Evolutionary conservation across 2,797 vertebrate genomes (phyloP).

Genomic region (Phalanger gymnotis): DNA sequence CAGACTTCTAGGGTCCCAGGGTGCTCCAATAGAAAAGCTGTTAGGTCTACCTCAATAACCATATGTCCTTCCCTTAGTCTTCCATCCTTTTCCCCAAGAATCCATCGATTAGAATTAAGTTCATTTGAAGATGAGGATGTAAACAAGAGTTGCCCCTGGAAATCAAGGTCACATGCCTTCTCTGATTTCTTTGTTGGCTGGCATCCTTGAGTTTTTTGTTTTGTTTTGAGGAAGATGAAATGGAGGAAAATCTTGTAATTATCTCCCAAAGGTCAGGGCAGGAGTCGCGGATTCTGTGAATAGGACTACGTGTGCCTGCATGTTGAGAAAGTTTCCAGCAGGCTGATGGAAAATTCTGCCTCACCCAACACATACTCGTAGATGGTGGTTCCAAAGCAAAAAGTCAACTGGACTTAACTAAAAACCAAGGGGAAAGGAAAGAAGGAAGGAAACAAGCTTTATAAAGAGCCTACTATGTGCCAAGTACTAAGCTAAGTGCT

Average conservation of each 20-base stretch:
- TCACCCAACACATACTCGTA: neutral
- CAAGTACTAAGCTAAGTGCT: neutral
- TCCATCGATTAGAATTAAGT: neutral
- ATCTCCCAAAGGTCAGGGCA: neutral
- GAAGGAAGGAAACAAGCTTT: neutral
- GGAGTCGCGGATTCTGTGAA: neutral
- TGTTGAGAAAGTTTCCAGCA: slow-evolving; percentile 1
- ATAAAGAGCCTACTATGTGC: neutral
- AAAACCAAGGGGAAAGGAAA: neutral
- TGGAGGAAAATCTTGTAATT: slow-evolving; percentile 4
- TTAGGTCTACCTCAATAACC: neutral
- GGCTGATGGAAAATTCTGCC: neutral
- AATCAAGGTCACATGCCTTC: neutral
- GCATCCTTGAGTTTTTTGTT: neutral
- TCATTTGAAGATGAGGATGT: neutral
- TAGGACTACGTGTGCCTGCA: neutral
- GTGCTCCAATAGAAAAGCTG: neutral
- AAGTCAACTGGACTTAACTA: neutral
- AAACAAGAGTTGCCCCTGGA: neutral
- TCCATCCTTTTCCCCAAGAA: neutral
- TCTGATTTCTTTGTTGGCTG: slow-evolving; percentile 17
- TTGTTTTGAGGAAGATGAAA: slow-evolving; percentile 30
- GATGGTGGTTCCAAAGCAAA: neutral
- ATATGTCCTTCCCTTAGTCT: neutral
- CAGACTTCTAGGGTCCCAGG: neutral